phyloP scores from a whole-genome alignment of 2,888 invertebrate species.

The Corbicula japonica region DNA sequence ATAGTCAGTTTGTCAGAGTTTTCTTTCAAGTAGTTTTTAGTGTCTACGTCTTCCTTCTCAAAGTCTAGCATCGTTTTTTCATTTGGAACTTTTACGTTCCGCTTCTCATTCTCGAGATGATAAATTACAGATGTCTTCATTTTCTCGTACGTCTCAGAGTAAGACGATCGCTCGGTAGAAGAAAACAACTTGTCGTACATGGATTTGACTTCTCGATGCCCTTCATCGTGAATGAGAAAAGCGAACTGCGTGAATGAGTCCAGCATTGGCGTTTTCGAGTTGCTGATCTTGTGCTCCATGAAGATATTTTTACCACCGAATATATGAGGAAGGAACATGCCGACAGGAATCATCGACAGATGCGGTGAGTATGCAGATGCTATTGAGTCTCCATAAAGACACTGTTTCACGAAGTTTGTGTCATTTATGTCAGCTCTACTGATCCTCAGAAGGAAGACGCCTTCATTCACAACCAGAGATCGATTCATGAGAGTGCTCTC shows the following conservation, averaged over 20 bases:
- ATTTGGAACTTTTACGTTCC: not conserved
- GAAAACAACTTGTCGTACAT: conserved; percentile 22
- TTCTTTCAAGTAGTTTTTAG: not conserved
- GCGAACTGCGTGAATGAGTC: conserved; percentile 12
- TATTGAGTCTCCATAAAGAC: conserved; percentile 24
- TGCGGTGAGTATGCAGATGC: conserved; percentile 17
- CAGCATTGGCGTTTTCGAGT: conserved; percentile 4
- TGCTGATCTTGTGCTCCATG: conserved; percentile 15
- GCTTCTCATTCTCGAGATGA: conserved; percentile 6
- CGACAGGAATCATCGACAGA: conserved; percentile 16
- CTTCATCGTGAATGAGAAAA: conserved; percentile 11
- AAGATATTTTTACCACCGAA: conserved; percentile 25
- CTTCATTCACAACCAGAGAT: conserved; percentile 21
- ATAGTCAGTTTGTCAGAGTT: not conserved
- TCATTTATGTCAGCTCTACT: conserved; percentile 3
- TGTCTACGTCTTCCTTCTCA: conserved; percentile 1
- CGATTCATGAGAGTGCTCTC: conserved; percentile 2
- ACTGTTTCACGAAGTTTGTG: conserved; percentile 16
- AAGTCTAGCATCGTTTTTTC: not conserved
- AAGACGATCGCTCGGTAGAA: not conserved
- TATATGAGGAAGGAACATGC: conserved; percentile 27
- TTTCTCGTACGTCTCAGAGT: conserved; percentile 13
- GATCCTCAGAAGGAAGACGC: conserved; percentile 15
- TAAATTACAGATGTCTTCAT: not conserved
- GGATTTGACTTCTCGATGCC: not conserved